Percentiles rank a stretch among this genome's conserved stretches.
Evolutionary conservation across 30 jellyfish, hydroid and myxozoan genomes (phyloP).

Genomic region (Turritopsis dohrnii): DNA sequence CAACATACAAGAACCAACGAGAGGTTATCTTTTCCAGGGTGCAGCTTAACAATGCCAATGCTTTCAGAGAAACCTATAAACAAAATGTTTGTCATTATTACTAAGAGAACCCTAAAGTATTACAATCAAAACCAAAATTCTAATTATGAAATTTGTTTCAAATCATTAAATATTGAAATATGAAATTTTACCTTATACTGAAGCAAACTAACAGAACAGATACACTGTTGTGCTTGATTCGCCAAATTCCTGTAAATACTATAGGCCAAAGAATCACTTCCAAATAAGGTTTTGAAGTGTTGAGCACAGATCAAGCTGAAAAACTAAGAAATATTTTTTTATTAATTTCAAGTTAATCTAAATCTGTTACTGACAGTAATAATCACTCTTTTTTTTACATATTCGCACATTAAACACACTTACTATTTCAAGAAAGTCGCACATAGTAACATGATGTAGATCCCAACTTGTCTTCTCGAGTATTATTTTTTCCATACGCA

Average conservation of each 20-base stretch:
- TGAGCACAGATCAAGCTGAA: constrained; percentile 29
- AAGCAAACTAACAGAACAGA: constrained; percentile 19
- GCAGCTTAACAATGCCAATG: constrained; percentile 35
- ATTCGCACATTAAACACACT: background rate
- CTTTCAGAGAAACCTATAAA: constrained; percentile 29
- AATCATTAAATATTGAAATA: background rate
- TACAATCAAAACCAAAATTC: no score
- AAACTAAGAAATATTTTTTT: background rate
- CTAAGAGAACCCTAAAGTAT: no score
- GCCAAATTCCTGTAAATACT: constrained; percentile 35
- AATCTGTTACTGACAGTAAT: background rate
- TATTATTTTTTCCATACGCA: constrained; percentile 33
- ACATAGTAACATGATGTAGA: constrained; percentile 29
- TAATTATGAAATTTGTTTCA: background rate
- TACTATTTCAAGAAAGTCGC: constrained; percentile 24
- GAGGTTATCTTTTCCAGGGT: constrained; percentile 37
- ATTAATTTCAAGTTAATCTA: background rate
- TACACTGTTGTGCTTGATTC: constrained; percentile 28
- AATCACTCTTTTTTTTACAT: no score
- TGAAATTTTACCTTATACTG: constrained; percentile 24
- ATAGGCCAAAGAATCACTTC: constrained; percentile 36
- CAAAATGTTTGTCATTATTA: no score
- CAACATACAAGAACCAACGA: constrained; percentile 30
- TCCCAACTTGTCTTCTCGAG: constrained; percentile 34
- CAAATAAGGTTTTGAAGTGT: constrained; percentile 36